These are phyloP conservation scores for Trematomus loennbergii DNA, from an alignment of 2,113 vertebrate species.

Conservation along the genomic window DNA sequence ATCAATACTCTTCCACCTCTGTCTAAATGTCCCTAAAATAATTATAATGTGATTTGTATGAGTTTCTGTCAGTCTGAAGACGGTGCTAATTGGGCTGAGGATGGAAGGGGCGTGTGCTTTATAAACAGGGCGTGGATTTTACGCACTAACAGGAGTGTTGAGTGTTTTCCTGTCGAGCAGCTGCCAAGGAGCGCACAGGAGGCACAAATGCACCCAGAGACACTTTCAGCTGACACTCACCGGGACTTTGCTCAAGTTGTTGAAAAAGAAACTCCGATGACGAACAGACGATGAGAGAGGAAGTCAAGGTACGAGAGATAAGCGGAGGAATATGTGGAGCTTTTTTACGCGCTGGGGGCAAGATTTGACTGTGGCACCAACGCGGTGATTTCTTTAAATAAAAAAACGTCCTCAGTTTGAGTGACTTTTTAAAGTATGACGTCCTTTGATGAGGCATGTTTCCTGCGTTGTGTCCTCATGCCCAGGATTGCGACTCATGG, in stretches of 20 bases:
- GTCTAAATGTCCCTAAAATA: conserved; percentile 22
- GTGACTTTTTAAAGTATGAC: conserved; percentile 35
- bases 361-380: conserved; percentile 31
- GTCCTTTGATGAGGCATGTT: conserved; percentile 71
- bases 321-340: conserved; percentile 34
- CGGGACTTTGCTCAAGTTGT: neutral
- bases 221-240: neutral
- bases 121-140: conserved; percentile 78
- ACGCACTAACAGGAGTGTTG: conserved; percentile 35
- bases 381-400: neutral
- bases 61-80: conserved; percentile 7
- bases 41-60: neutral
- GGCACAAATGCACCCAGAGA: neutral
- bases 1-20: no score
- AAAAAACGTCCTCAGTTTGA: neutral
- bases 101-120: conserved; percentile 63
- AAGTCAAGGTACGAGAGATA: neutral
- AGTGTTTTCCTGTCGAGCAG: conserved; percentile 32
- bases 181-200: conserved; percentile 51
- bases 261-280: neutral
- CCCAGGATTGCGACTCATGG: conserved; percentile 86
- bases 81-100: conserved; percentile 31
- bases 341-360: conserved; percentile 35
- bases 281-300: neutral
- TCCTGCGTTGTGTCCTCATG: conserved; percentile 71